Base-by-base conservation (phyloP, 2,113 vertebrate genomes). In the Amia ocellicauda region DNA sequence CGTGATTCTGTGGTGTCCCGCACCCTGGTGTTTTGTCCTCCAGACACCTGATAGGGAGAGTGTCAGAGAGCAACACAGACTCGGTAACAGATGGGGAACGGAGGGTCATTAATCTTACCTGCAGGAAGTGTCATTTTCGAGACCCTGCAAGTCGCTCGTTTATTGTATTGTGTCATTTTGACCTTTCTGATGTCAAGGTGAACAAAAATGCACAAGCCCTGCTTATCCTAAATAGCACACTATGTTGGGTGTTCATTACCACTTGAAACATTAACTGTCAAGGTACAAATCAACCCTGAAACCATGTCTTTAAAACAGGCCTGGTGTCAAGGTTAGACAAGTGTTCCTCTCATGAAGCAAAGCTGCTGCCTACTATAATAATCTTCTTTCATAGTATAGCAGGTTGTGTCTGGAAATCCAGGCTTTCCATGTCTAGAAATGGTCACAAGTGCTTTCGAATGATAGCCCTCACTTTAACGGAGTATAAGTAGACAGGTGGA, bases 91-190 rank as follows among this genome's bases (percentile, higher is more conserved):
- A 63, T 60, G 52, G 68, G 47, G 40, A 45, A 68, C 26, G 16
- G 41, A 55, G 10, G 62, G 13, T 4, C 60, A 67, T 62, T 76
- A 79, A 69, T 62, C 73, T 47, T 47, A 47, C 7, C 45, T 47
- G 4, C n/a, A 16, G 13, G 16, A 16, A 47, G n/a, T 47, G 45
- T 47, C 10, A 7, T 4, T 47, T 47, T 17, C 45, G n/a, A n/a
- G 14, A 17, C 16, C n/a, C 4, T 47, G 45, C n/a, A 17, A n/a
- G 45, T 16, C n/a, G 16, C 10, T 47, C n/a, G 7, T 19, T 19
- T 19, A n/a, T n/a, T n/a, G n/a, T n/a, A n/a, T n/a, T n/a, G n/a
- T n/a, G n/a, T 47, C 14, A 16, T 47, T 16, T 16, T n/a, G 4
- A 47, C 45, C 45, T 17, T 17, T 47, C 4, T 47, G 45, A 47